These are phyloP conservation scores for Dendrolimus kikuchii DNA, from an alignment of 1,140 invertebrate species.

Conservation along the genomic window DNA sequence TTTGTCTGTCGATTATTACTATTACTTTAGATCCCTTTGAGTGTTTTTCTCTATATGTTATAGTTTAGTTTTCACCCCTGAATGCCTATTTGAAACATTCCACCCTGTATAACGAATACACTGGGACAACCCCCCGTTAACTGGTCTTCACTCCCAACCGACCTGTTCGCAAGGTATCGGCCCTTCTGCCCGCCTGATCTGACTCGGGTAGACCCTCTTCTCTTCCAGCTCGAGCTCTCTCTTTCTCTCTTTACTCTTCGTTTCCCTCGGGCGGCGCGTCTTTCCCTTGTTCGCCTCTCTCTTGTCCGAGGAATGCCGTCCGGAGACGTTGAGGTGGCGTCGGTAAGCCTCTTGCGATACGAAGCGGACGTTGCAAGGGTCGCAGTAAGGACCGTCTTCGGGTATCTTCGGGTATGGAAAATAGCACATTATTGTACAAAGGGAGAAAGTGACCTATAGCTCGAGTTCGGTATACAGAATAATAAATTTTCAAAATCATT, in stretches of 20 bases:
- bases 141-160: background rate
- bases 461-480: no score
- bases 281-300: background rate
- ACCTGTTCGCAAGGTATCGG: constrained; percentile 60
- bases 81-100: no score
- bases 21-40: no score
- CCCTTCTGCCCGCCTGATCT: constrained; percentile 37
- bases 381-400: constrained; percentile 44
- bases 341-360: constrained; percentile 32
- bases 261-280: constrained; percentile 6
- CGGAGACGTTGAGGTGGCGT: constrained; percentile 37
- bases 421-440: background rate
- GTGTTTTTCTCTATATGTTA: no score
- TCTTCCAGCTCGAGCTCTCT: constrained; percentile 13
- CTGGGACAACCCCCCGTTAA: no score
- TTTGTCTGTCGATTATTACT: no score
- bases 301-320: constrained; percentile 29
- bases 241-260: constrained; percentile 12
- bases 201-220: constrained; percentile 26
- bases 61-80: no score
- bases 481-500: no score
- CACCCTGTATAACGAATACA: no score
- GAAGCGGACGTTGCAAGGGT: constrained; percentile 40
- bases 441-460: no score
- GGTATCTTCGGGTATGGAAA: constrained; percentile 37